Evolutionary conservation across 2,888 invertebrate species (phyloP).

Genomic region (Cylloceria caligata): DNA sequence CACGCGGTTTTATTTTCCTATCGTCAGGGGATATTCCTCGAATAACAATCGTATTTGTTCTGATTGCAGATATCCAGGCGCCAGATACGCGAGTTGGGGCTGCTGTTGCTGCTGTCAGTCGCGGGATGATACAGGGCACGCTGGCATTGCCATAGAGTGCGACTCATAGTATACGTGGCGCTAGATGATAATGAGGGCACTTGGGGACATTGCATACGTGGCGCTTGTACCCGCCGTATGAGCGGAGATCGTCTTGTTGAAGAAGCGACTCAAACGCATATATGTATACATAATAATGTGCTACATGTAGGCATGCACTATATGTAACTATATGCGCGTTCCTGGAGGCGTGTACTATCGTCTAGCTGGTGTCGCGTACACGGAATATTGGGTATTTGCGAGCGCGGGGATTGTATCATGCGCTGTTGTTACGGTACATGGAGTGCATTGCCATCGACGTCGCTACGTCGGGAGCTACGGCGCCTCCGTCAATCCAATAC

Average conservation of each 20-base stretch:
- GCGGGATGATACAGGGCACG: constrained; percentile 39
- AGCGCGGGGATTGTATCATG: constrained; percentile 29
- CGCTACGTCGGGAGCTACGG: constrained; percentile 51
- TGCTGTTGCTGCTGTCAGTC: constrained; percentile 47
- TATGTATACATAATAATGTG: too few species aligned
- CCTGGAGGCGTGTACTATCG: constrained; percentile 52
- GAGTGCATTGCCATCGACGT: constrained; percentile 69
- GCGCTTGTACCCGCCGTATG: too few species aligned
- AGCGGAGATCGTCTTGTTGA: background rate
- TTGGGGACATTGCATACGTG: constrained; percentile 8
- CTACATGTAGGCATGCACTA: constrained; percentile 37
- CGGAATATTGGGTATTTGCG: constrained; percentile 43
- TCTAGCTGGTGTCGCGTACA: constrained; percentile 46
- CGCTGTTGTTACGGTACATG: constrained; percentile 64
- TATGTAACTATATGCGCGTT: constrained; percentile 35
- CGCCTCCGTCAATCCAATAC: constrained; percentile 52
- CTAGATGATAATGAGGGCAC: constrained; percentile 58
- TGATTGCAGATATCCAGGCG: constrained; percentile 50
- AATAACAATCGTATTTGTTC: constrained; percentile 77
- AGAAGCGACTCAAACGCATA: background rate
- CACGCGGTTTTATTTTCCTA: constrained; percentile 39
- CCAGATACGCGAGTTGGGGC: too few species aligned
- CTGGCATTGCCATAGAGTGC: constrained; percentile 17
- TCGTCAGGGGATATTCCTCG: constrained; percentile 74
- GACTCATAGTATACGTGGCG: constrained; percentile 40